Percentiles rank a stretch among this genome's conserved stretches.
These are phyloP conservation scores for Champsocephalus gunnari DNA, from an alignment of 2,797 vertebrate species.

Conservation along the genomic window DNA sequence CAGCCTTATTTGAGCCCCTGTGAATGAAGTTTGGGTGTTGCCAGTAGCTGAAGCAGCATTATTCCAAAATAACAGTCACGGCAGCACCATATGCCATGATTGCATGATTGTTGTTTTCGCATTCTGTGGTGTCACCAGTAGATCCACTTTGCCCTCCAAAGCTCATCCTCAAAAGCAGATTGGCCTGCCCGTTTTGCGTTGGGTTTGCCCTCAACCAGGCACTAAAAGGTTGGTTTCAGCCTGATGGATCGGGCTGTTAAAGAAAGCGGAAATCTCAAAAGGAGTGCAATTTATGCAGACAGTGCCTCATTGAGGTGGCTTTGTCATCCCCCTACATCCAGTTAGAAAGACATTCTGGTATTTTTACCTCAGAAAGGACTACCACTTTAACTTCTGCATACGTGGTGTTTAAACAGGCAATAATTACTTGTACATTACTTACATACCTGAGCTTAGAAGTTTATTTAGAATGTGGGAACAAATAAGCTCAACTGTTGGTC, in stretches of 20 bases:
- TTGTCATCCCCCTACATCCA: conserved; percentile 35
- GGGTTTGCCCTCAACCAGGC: conserved; percentile 55
- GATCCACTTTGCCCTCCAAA: conserved; percentile 57
- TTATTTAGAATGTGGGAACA: neutral
- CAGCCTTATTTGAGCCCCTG: conserved; percentile 49
- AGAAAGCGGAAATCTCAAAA: conserved; percentile 36
- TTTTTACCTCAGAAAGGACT: conserved; percentile 1
- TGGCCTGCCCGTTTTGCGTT: conserved; percentile 38
- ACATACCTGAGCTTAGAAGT: neutral
- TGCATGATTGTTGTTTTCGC: conserved; percentile 77
- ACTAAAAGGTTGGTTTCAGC: conserved; percentile 55
- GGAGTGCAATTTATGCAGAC: conserved; percentile 52
- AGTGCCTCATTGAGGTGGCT: conserved; percentile 27
- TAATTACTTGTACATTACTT: conserved; percentile 1
- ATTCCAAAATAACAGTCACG: conserved; percentile 70
- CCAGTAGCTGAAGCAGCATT: conserved; percentile 44
- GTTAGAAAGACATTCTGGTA: conserved; percentile 9
- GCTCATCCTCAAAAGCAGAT: conserved; percentile 54
- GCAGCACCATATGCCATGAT: conserved; percentile 62
- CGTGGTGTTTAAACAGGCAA: neutral
- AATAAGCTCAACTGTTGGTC: neutral
- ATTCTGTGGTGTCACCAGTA: conserved; percentile 73
- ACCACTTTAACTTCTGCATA: neutral
- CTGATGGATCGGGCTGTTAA: conserved; percentile 49
- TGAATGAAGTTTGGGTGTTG: conserved; percentile 64